Conservation (phyloP, 2,113 vertebrate genomes). For the Helogale parvula region DNA sequence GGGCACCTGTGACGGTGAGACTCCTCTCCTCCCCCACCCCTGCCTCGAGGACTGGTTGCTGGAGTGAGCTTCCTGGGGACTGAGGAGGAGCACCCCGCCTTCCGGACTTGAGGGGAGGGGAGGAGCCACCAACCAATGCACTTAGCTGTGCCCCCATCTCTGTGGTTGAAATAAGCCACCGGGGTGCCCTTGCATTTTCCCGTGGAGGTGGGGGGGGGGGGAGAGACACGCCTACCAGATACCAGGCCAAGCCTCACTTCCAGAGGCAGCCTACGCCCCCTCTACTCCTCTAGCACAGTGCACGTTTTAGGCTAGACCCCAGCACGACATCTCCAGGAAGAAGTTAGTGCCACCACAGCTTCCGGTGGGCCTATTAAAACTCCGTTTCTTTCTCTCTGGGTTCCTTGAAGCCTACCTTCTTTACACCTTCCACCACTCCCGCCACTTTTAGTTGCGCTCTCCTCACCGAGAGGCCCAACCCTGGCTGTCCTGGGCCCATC, state of each 20-base stretch:
- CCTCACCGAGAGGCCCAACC: neutral
- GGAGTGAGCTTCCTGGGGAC: neutral
- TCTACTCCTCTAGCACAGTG: neutral
- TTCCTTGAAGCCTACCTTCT: neutral
- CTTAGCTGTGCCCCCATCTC: neutral
- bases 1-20: slow-evolving; percentile 87
- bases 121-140: neutral
- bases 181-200: neutral
- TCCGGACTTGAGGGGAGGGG: neutral
- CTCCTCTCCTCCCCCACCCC: neutral
- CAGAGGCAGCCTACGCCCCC: neutral
- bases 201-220: neutral
- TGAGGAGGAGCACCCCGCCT: neutral
- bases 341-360: neutral
- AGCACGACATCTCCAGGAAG: neutral
- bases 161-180: neutral
- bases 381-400: neutral
- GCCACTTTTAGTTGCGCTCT: neutral
- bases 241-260: neutral
- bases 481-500: neutral
- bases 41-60: too few species aligned
- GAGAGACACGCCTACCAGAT: neutral
- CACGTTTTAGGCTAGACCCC: neutral
- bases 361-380: neutral
- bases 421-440: neutral